A percentile compares a stretch with the other conserved stretches of the same genome.
phyloP scores from a whole-genome alignment of 1,140 invertebrate species.

The Phthorimaea operculella region DNA sequence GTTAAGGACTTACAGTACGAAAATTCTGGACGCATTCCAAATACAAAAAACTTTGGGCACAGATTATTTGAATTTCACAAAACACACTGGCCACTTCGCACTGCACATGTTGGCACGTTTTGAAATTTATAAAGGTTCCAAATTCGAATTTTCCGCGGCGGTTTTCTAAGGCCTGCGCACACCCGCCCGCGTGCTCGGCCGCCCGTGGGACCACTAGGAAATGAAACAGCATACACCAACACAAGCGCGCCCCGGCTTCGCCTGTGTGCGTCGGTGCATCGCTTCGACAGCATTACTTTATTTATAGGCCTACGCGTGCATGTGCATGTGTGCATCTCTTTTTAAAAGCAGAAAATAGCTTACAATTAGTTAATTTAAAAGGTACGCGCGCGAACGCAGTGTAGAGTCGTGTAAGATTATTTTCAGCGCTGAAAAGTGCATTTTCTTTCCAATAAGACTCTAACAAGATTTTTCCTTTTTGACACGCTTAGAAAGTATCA shows the following conservation, averaged over 20 bases:
- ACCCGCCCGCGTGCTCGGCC: conserved; percentile 24
- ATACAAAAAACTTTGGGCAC: not conserved
- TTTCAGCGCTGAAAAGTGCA: not conserved
- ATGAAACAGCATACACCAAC: conserved; percentile 44
- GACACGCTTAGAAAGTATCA: not conserved
- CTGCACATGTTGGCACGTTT: conserved; percentile 21
- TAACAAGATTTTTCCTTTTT: not conserved
- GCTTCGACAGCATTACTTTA: conserved; percentile 47
- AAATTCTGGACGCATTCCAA: not conserved
- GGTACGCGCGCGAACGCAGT: not conserved
- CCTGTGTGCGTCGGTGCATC: conserved; percentile 42
- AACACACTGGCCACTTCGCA: conserved; percentile 36
- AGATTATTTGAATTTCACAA: conserved; percentile 19
- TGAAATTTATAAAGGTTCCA: conserved; percentile 24
- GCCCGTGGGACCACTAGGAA: conserved; percentile 64
- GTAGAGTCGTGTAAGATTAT: not conserved
- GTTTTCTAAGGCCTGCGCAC: conserved; percentile 60
- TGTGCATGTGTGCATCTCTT: conserved; percentile 12
- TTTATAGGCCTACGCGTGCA: conserved; percentile 31
- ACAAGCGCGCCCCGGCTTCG: conserved; percentile 31
- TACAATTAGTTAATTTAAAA: too few species aligned
- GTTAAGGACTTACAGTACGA: not conserved
- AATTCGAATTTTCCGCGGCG: conserved; percentile 27
- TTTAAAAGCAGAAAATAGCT: not conserved
- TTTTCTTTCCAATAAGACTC: not conserved